Base-by-base conservation (phyloP, 1,140 invertebrate genomes). In the Hermetia illucens region DNA sequence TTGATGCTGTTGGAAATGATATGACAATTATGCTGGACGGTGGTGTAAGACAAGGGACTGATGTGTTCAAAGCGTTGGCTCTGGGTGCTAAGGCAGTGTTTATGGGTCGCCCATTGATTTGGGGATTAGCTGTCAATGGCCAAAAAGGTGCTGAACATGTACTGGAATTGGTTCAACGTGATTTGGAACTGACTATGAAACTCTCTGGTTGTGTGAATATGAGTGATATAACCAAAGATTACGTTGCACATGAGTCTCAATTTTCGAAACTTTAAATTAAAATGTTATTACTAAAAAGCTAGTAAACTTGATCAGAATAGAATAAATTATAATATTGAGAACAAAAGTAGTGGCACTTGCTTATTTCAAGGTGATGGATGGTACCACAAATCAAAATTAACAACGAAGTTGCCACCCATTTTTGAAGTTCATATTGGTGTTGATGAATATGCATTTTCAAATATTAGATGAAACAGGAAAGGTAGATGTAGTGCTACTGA, bases 61-160 rank as follows among this genome's bases (percentile, higher is more conserved):
- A 95, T 62, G 75, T 93, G 3, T 81, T 93, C 30, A 95, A 93
- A 65, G 89, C 91, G 8, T 53, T 96, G 20, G 88, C 88, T 2
- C 59, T 95, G 4, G 92, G 92, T 5, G 92, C 91, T 2, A 79
- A 75, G 69, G 83, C 86, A 74, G 84, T 92, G 21, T 95, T 95
- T 53, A 66, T 92, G 21, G 91, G 89, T 3, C 69, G 92, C 41
- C 89, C 91, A 0, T 71, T 83, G 24, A 45, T 97, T 1, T 96
- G 88, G 84, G 92, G 87, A 2, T 57, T 97, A 13, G 68, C 81
- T 15, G 72, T 77, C 41, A 70, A 70, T 36, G 90, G 90, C 0
- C 71, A 87, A 58, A 55, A 73, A 5, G 91, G 91, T 2, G 88
- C 85, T 0, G 70, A 68, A 43, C 62, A 70, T 38, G 70, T 93